Evolutionary conservation across 2,113 vertebrate genomes (phyloP), one percentile per base, ranked within the genome.

Genomic region (Elephas maximus): DNA sequence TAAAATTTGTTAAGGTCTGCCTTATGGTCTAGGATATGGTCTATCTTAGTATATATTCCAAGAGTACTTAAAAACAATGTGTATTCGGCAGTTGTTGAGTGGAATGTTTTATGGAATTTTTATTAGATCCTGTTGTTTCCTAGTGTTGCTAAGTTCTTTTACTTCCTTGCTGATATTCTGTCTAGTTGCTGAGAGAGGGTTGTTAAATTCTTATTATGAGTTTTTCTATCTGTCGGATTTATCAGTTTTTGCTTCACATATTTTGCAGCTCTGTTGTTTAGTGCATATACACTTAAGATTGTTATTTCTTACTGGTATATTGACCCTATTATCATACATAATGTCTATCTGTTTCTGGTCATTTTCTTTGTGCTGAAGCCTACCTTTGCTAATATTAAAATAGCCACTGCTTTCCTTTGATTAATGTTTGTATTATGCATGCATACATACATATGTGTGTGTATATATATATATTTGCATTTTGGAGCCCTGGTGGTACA

Each of bases 291-390:
- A 2, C 60, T 94, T 80, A 76, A 30, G 69, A 48, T 77, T 65
- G 28, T 45, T 91, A 28, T 62, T 21, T 91, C 28, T 83, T 83
- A 33, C 76, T 77, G 82, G 26, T 77, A 14, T 15, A 69, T n/a
- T 53, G n/a, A 57, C 15, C 0, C 3, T 93, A 73, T 87, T 71
- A 82, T 48, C 45, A 67, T 85, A 63, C 12, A 78, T n/a, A 65
- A 85, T 62, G 30, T 45, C 48, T 89, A 14, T 30, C 33, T 89
- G 0, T 67, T 51, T 71, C 89, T 30, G 65, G 1, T 21, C 51
- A 80, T 37, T 88, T 89, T 88, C 30, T 94, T 79, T 95, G 67
- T 88, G 45, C 37, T 79, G 20, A 97, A 80, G 7, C 78, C 24
- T 82, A 83, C 21, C 65, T 73, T 91, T 63, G 44, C 62, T 83